Conservation (phyloP, 2,797 vertebrate species). For the Catamblyrhynchus diadema region DNA sequence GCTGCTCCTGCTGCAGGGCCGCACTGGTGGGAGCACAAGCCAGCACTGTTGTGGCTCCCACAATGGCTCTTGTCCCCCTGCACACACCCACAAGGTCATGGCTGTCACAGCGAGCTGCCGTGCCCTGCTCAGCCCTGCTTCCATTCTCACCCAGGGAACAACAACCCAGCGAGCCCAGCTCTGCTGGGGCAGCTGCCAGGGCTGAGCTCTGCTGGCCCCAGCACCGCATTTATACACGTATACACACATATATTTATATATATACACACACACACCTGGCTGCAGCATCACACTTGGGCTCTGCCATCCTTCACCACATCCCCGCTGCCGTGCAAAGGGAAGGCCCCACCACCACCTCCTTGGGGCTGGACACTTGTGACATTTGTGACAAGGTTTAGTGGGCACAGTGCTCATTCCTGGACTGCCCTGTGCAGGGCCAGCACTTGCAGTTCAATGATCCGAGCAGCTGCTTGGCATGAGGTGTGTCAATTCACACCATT, state of each 20-base stretch:
- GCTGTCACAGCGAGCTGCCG: background rate
- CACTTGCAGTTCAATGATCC: accelerated
- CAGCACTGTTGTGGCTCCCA: background rate
- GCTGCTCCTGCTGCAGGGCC: background rate
- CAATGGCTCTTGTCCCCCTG: background rate
- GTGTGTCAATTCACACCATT: accelerated
- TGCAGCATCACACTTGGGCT: background rate
- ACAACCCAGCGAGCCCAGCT: accelerated
- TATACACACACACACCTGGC: background rate
- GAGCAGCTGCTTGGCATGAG: background rate
- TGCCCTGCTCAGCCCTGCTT: background rate
- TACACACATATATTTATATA: accelerated
- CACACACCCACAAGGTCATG: background rate
- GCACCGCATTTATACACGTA: too few species aligned
- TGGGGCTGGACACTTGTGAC: background rate
- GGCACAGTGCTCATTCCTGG: accelerated
- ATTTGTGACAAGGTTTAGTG: accelerated
- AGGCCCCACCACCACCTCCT: accelerated
- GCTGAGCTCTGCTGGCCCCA: background rate
- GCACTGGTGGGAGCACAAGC: background rate
- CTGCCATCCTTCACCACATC: background rate
- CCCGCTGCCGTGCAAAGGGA: background rate
- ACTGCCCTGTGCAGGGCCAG: background rate
- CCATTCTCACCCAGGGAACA: background rate
- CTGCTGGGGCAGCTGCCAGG: background rate